These are phyloP conservation scores for Lissocephala sabroskyi DNA, from an alignment of 2,888 invertebrate genomes.

Conservation along the genomic window DNA sequence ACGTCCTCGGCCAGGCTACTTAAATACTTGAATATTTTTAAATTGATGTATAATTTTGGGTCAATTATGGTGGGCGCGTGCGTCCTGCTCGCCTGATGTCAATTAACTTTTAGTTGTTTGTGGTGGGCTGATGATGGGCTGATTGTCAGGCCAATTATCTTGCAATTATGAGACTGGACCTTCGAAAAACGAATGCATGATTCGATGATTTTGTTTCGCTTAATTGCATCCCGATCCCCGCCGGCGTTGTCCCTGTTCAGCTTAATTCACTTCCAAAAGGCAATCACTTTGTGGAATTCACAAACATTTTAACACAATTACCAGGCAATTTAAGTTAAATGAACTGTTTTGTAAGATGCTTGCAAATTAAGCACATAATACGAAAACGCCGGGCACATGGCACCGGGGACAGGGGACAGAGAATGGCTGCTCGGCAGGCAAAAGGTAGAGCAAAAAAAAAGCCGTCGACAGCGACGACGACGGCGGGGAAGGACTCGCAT, in stretches of 20 bases:
- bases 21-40: no score
- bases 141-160: constrained; percentile 33
- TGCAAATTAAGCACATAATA: constrained; percentile 26
- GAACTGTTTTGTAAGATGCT: constrained; percentile 43
- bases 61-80: no score
- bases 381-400: not conserved
- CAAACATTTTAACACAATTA: constrained; percentile 48
- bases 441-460: constrained; percentile 3
- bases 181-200: constrained; percentile 39
- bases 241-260: no score
- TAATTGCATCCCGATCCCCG: constrained; percentile 28
- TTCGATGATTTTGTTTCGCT: constrained; percentile 29
- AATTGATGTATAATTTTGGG: no score
- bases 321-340: constrained; percentile 59
- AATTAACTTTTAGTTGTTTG: constrained; percentile 28
- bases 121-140: constrained; percentile 7
- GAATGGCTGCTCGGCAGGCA: constrained; percentile 1
- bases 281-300: constrained; percentile 30
- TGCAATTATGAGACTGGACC: constrained; percentile 40
- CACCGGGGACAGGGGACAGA: not conserved
- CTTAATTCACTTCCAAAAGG: not conserved
- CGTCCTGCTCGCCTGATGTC: no score
- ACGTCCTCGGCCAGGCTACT: no score
- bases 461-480: not conserved
- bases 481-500: not conserved